phyloP scores from a whole-genome alignment of 2,888 invertebrate species.

The Mechanitis mazaeus region DNA sequence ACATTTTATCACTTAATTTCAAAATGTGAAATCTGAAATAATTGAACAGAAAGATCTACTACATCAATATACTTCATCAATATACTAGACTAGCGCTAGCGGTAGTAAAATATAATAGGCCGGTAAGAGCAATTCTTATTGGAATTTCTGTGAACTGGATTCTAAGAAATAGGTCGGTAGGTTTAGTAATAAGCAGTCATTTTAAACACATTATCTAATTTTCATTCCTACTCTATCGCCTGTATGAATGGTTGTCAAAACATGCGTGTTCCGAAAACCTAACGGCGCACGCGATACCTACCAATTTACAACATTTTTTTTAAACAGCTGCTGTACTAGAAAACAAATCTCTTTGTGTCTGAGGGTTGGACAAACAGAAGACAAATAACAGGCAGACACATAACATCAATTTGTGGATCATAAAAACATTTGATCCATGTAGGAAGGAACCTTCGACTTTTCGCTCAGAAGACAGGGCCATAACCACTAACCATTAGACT shows the following conservation, averaged over 20 bases:
- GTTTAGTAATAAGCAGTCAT: constrained; percentile 41
- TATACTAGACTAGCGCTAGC: constrained; percentile 1
- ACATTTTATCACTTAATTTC: background rate
- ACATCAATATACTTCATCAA: background rate
- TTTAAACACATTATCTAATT: constrained; percentile 63
- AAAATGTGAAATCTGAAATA: constrained; percentile 2
- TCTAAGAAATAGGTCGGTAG: constrained; percentile 45
- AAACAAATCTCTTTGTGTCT: too few relatives aligned
- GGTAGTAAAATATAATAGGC: constrained; percentile 9
- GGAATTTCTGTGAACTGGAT: constrained; percentile 24
- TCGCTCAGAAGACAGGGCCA: too few relatives aligned
- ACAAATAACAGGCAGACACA: too few relatives aligned
- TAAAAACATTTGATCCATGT: too few relatives aligned
- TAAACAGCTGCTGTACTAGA: too few relatives aligned
- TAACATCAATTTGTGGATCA: too few relatives aligned
- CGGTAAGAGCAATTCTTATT: constrained; percentile 3
- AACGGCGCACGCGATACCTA: constrained; percentile 49
- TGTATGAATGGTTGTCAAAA: constrained; percentile 39
- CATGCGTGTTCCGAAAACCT: constrained; percentile 41
- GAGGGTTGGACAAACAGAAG: too few relatives aligned
- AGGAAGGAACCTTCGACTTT: too few relatives aligned
- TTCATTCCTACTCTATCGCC: constrained; percentile 50
- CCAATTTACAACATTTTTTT: background rate
- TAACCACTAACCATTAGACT: too few relatives aligned
- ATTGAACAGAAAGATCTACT: background rate